Evolutionary conservation across 2,888 invertebrate species (phyloP), one percentile per base, ranked within the genome.

Genomic region (Limnephilus rhombicus): DNA sequence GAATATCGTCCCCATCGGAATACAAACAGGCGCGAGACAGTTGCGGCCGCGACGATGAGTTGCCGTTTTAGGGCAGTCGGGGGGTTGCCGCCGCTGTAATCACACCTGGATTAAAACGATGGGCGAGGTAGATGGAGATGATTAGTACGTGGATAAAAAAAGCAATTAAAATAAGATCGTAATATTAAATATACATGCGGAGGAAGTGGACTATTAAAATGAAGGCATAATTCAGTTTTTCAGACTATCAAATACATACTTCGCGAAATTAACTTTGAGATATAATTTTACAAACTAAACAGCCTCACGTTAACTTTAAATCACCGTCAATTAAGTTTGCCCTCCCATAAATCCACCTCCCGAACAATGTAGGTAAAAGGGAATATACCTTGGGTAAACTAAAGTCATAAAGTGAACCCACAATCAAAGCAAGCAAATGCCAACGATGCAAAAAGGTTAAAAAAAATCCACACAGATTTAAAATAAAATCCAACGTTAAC

Each of bases 91-190:
- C 68, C 68, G 68, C 24, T 24, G 68, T n/a, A 68, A 68, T 68
- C 68, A 68, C 68, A 68, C 68, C 68, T 68, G 68, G 68, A 68
- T 68, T 68, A 68, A 68, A 68, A 68, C 24, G 24, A 68, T 68
- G 68, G 68, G 68, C 68, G 68, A 68, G 68, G 68, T 68, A 68
- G 68, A 68, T 68, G 82, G 34, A 31, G 34, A 82, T 34, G 34
- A 34, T 82, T 82, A 82, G 82, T 34, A 34, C 29, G 82, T 31
- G 29, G 82, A 82, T 34, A 82, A 34, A 82, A 82, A 82, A 82
- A 18, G 31, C 82, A 82, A 34, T 34, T 82, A 68, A 68, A 68
- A 68, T 68, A 68, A 68, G 68, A 68, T n/a, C n/a, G 68, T 68
- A 68, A 24, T 68, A n/a, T 68, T 68, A 68, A 68, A 68, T 68